These are phyloP conservation scores for Gymnoscopelus braueri DNA, from an alignment of 2,797 vertebrate genomes.

Conservation along the genomic window DNA sequence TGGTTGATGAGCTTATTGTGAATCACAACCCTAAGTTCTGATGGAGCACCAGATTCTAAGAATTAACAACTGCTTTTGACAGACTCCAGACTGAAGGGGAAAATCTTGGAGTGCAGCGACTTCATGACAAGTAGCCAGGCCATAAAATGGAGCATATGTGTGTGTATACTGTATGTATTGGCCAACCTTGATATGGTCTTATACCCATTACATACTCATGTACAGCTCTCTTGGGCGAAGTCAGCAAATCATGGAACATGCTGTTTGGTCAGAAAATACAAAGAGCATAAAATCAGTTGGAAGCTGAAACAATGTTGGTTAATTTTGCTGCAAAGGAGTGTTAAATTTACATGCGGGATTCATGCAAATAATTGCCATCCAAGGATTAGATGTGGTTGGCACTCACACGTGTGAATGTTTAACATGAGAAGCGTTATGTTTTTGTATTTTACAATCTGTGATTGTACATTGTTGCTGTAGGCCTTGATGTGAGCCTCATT, in stretches of 20 bases:
- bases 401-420: not conserved
- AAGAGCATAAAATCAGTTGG: conserved; percentile 66
- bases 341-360: conserved; percentile 59
- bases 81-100: conserved; percentile 54
- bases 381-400: conserved; percentile 61
- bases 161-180: conserved; percentile 49
- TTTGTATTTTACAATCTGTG: conserved; percentile 52
- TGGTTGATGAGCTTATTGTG: conserved; percentile 50
- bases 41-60: conserved; percentile 36
- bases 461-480: conserved; percentile 12
- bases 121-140: conserved; percentile 49
- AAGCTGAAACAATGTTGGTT: conserved; percentile 62
- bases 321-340: conserved; percentile 50
- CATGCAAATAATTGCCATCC: conserved; percentile 50
- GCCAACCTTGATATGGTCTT: conserved; percentile 50
- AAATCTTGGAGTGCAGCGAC: conserved; percentile 42
- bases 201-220: conserved; percentile 42
- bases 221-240: conserved; percentile 53
- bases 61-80: conserved; percentile 53
- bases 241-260: conserved; percentile 48
- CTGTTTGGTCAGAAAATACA: conserved; percentile 71
- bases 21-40: conserved; percentile 44
- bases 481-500: too few relatives aligned
- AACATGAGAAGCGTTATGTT: conserved; percentile 25
- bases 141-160: conserved; percentile 52